phyloP scores from a whole-genome alignment of 2,888 invertebrate genomes.

The Spisula solida region DNA sequence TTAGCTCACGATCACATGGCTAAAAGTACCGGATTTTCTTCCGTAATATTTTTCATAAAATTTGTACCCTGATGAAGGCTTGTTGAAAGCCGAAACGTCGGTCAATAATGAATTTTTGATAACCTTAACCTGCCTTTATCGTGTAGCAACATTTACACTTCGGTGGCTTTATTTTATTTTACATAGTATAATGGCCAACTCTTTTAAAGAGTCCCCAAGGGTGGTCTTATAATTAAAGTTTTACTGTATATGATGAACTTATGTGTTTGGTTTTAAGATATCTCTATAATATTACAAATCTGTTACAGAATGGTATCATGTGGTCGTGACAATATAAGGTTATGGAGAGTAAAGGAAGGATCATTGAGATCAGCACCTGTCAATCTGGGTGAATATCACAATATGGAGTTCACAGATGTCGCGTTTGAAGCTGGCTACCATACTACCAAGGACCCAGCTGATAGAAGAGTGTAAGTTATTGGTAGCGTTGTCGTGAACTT shows the following conservation, averaged over 20 bases:
- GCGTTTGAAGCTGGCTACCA: constrained; percentile 85
- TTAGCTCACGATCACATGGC: no score
- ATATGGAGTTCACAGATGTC: constrained; percentile 87
- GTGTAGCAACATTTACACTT: no score
- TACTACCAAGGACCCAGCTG: constrained; percentile 81
- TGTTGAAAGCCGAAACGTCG: no score
- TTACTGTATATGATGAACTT: neutral
- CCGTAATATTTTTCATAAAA: no score
- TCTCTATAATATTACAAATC: neutral
- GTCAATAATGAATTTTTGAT: no score
- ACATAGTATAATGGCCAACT: no score
- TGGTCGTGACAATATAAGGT: constrained; percentile 86
- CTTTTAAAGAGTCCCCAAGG: no score
- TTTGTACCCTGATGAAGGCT: no score
- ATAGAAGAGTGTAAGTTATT: constrained; percentile 82
- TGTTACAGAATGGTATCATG: constrained; percentile 86
- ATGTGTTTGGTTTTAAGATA: neutral
- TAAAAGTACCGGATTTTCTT: no score
- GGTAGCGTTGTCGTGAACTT: no score
- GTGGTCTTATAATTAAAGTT: neutral
- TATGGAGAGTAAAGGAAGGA: constrained; percentile 87
- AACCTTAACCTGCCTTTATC: no score
- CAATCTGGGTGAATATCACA: constrained; percentile 85
- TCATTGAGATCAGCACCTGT: constrained; percentile 86
- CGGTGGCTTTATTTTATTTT: no score